phyloP scores from a whole-genome alignment of 1,140 invertebrate species.

The Drosophila arizonae region DNA sequence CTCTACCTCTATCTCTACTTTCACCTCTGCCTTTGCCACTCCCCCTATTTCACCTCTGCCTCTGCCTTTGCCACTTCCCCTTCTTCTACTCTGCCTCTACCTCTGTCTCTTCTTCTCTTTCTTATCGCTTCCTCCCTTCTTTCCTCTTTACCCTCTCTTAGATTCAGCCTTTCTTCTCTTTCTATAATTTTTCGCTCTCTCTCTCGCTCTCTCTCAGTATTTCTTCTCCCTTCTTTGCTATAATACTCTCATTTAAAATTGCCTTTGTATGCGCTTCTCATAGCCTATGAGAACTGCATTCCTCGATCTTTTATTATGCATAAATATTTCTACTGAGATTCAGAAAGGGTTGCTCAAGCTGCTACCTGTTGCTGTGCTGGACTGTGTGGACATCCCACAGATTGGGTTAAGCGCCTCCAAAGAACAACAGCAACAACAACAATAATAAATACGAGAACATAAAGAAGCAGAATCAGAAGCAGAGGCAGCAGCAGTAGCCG shows the following conservation, averaged over 20 bases:
- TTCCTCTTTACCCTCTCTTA: background rate
- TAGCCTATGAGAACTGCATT: too few species aligned
- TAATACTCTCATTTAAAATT: too few species aligned
- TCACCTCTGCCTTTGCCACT: too few species aligned
- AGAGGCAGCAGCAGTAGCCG: background rate
- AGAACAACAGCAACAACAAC: slow-evolving; percentile 15
- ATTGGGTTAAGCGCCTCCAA: background rate
- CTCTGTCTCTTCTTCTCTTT: background rate
- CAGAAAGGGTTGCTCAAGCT: too few species aligned
- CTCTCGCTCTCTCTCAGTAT: background rate
- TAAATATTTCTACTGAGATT: too few species aligned
- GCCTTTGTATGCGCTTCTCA: too few species aligned
- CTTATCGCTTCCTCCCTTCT: background rate
- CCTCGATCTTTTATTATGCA: too few species aligned
- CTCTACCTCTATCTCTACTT: background rate
- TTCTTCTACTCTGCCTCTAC: background rate
- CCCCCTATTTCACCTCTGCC: too few species aligned
- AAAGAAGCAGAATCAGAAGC: slow-evolving; percentile 12
- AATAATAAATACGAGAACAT: slow-evolving; percentile 9
- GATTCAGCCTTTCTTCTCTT: background rate
- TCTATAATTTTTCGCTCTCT: background rate
- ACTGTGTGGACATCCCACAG: background rate
- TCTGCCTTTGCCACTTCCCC: too few species aligned
- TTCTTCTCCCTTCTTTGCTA: background rate
- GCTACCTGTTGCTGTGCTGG: background rate